phyloP scores from a whole-genome alignment of 2,113 vertebrate genomes.

The Halcyon malimbica region DNA sequence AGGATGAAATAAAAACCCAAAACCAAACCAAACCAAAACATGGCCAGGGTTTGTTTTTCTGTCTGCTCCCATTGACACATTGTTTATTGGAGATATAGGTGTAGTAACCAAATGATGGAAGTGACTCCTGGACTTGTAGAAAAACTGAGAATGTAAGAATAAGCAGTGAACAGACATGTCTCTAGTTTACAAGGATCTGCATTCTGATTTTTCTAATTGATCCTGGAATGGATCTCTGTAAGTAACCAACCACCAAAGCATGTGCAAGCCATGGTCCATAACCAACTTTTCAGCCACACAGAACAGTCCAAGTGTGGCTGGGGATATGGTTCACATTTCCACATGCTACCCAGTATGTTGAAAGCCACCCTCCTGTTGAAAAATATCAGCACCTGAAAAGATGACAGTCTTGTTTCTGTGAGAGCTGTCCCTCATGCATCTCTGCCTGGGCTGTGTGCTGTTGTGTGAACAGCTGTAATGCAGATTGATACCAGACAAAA shows the following conservation, averaged over 20 bases:
- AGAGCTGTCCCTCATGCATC: neutral
- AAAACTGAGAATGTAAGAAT: neutral
- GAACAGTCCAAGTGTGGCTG: neutral
- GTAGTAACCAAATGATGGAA: neutral
- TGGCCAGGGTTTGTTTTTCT: neutral
- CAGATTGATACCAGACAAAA: neutral
- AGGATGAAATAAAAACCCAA: neutral
- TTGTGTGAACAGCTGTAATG: neutral
- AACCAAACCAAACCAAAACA: accelerated
- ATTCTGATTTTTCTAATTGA: neutral
- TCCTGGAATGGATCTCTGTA: neutral
- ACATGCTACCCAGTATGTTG: neutral
- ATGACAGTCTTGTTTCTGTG: neutral
- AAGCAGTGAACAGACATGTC: neutral
- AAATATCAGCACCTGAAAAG: neutral
- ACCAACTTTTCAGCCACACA: neutral
- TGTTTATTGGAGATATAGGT: neutral
- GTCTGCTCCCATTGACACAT: neutral
- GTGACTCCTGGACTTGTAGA: neutral
- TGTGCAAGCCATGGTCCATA: neutral
- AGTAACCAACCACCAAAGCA: neutral
- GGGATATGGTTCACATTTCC: neutral
- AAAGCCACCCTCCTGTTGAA: neutral
- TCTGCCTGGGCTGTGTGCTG: neutral
- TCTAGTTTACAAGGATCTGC: neutral